Conservation (phyloP, 1,140 invertebrate species). For the Cydia splendana region DNA sequence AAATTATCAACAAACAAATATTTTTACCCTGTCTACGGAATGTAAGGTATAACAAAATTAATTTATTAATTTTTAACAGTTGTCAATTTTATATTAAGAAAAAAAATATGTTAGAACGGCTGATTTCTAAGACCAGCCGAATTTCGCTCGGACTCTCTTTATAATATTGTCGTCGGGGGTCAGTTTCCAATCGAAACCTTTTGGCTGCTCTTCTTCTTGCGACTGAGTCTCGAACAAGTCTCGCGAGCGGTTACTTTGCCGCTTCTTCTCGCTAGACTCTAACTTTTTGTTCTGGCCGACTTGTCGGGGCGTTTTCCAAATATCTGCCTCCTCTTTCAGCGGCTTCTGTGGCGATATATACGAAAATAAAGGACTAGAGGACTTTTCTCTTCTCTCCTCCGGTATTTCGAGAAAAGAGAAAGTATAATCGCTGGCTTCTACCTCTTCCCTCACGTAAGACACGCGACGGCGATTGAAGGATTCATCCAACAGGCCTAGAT, state of each 20-base stretch:
- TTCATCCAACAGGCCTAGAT: background rate
- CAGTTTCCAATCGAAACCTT: constrained; percentile 58
- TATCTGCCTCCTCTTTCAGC: constrained; percentile 45
- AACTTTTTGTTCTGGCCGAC: constrained; percentile 37
- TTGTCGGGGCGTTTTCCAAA: constrained; percentile 56
- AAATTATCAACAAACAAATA: constrained; percentile 24
- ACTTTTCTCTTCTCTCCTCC: constrained; percentile 56
- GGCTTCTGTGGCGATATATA: constrained; percentile 63
- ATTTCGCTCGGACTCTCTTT: constrained; percentile 61
- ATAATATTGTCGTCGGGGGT: constrained; percentile 64
- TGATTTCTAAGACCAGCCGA: constrained; percentile 55
- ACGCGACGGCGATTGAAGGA: constrained; percentile 47
- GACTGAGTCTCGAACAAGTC: constrained; percentile 72
- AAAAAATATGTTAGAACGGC: constrained; percentile 8
- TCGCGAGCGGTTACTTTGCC: constrained; percentile 54
- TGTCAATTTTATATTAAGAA: constrained; percentile 23
- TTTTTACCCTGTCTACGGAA: constrained; percentile 23
- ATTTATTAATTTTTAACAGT: constrained; percentile 8
- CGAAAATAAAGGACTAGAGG: constrained; percentile 67
- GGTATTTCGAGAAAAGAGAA: constrained; percentile 63
- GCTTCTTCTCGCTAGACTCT: constrained; percentile 43
- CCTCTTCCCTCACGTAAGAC: constrained; percentile 61
- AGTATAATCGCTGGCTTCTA: constrained; percentile 63
- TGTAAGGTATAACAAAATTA: constrained; percentile 31
- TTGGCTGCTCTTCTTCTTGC: constrained; percentile 56